phyloP scores from a whole-genome alignment of 2,888 invertebrate genomes.

The Troides helena region DNA sequence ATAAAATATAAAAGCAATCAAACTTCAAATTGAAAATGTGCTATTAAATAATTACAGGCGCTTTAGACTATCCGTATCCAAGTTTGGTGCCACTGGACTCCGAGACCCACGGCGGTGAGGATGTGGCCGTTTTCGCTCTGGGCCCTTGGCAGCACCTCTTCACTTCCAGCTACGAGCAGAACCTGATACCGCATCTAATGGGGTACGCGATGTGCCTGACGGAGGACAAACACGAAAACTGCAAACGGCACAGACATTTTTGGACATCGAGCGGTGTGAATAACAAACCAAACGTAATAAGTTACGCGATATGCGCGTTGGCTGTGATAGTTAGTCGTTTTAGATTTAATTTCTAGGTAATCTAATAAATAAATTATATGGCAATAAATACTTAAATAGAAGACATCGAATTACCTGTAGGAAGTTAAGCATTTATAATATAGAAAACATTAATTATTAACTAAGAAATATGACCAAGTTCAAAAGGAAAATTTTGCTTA shows the following conservation, averaged over 20 bases:
- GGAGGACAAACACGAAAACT: conserved; percentile 70
- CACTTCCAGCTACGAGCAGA: conserved; percentile 88
- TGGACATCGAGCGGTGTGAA: conserved; percentile 40
- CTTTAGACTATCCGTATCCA: conserved; percentile 78
- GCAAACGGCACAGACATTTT: conserved; percentile 39
- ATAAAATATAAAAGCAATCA: neutral
- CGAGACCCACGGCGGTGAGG: conserved; percentile 89
- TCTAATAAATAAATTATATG: conserved; percentile 27
- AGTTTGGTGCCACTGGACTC: conserved; percentile 81
- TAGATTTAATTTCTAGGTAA: conserved; percentile 36
- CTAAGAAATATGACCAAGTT: neutral
- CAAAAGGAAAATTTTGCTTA: too few species aligned
- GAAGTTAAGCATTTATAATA: too few species aligned
- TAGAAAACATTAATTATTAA: too few species aligned
- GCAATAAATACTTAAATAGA: conserved; percentile 31
- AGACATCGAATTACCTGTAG: conserved; percentile 18
- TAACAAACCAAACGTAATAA: conserved; percentile 37
- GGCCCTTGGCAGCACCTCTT: conserved; percentile 91
- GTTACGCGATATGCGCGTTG: conserved; percentile 37
- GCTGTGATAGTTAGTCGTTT: conserved; percentile 51
- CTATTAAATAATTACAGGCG: conserved; percentile 47
- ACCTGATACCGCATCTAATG: conserved; percentile 87
- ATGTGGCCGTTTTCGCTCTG: conserved; percentile 86
- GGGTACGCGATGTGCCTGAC: conserved; percentile 86
- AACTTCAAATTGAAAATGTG: neutral